A percentile compares a stretch with the other conserved stretches of the same genome.
Evolutionary conservation across 2,888 invertebrate genomes (phyloP).

Genomic region (Blastobasis adustella): DNA sequence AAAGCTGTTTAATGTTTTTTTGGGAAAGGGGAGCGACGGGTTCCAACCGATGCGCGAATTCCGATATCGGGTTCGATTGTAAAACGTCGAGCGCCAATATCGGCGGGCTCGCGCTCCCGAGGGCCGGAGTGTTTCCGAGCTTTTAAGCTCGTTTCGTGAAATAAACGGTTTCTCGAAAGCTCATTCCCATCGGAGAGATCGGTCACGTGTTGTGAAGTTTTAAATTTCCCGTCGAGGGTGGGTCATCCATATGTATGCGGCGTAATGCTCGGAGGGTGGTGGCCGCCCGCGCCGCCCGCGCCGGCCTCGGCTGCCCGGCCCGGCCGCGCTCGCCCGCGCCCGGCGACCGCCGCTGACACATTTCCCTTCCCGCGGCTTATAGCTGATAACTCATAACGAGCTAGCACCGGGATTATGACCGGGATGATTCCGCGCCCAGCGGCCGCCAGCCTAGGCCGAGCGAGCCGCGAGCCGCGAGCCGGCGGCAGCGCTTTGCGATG

Average conservation of each 20-base stretch:
- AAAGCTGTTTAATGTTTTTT: slow-evolving; percentile 72
- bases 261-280: not conserved
- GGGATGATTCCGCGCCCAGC: not conserved
- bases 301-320: too few relatives aligned
- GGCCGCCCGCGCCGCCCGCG: slow-evolving; percentile 2
- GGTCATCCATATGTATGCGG: not conserved
- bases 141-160: too few relatives aligned
- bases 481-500: not conserved
- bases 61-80: slow-evolving; percentile 59
- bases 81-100: slow-evolving; percentile 23
- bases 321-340: too few relatives aligned
- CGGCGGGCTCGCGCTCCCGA: too few relatives aligned
- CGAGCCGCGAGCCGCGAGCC: slow-evolving; percentile 6
- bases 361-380: too few relatives aligned
- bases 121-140: too few relatives aligned
- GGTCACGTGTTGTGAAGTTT: too few relatives aligned
- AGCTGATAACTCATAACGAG: too few relatives aligned
- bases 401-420: too few relatives aligned
- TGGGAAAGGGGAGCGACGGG: slow-evolving; percentile 62
- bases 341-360: too few relatives aligned
- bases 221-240: too few relatives aligned
- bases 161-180: not conserved
- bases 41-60: slow-evolving; percentile 69
- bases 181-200: too few relatives aligned
- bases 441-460: slow-evolving; percentile 8